Evolutionary conservation across 2,888 invertebrate genomes (phyloP).

Genomic region (Andrena chrysosceles): DNA sequence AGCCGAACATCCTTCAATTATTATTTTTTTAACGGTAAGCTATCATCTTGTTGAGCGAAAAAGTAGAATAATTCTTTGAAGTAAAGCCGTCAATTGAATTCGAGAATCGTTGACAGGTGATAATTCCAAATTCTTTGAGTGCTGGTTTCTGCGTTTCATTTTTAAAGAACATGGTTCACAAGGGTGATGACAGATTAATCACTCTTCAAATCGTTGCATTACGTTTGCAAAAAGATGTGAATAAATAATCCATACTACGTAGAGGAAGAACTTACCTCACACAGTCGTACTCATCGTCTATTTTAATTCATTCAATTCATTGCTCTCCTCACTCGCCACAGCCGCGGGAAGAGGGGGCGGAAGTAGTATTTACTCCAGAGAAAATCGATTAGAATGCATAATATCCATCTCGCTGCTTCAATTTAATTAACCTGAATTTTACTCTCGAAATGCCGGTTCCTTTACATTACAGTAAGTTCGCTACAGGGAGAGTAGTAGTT

Average conservation of each 20-base stretch:
- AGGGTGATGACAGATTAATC: no score
- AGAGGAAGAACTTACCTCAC: no score
- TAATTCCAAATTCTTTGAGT: neutral
- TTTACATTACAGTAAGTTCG: neutral
- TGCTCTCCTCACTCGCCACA: neutral
- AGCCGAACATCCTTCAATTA: conserved; percentile 39
- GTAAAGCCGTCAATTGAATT: neutral
- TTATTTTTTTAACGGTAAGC: neutral
- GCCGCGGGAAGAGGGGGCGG: neutral
- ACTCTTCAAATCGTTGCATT: no score
- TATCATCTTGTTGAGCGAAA: neutral
- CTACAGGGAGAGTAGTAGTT: neutral
- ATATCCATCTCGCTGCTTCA: neutral
- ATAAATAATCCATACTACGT: no score
- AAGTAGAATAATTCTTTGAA: neutral
- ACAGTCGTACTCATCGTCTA: no score
- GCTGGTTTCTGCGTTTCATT: neutral
- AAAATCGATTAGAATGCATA: neutral
- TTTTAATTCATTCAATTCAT: conserved; percentile 1
- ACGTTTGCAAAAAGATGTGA: no score
- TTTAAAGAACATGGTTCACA: neutral
- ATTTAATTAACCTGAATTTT: conserved; percentile 2
- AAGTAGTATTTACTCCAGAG: neutral
- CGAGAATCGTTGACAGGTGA: no score
- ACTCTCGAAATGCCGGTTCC: neutral